Evolutionary conservation across 92 coral and sea anemone genomes (phyloP).

Genomic region (Meandrina meandrites): DNA sequence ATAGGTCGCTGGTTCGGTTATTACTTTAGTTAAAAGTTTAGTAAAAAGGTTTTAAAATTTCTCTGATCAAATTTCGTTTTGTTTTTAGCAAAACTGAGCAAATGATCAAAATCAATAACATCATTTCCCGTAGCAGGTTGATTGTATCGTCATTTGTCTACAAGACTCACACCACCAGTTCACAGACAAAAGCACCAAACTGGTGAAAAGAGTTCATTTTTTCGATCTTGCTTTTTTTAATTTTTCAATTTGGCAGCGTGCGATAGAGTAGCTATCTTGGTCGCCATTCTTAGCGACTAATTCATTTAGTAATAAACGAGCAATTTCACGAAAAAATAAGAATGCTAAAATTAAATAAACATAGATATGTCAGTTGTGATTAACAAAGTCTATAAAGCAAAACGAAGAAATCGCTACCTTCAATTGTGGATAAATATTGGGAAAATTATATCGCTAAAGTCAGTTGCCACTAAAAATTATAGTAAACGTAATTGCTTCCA

Average conservation of each 20-base stretch:
- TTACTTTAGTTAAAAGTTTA: neutral
- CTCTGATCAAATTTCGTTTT: neutral
- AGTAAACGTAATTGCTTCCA: too few relatives aligned
- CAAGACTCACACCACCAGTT: conserved; percentile 22
- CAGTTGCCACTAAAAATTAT: neutral
- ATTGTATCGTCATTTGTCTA: neutral
- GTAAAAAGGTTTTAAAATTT: neutral
- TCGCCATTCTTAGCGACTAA: too few relatives aligned
- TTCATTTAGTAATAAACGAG: too few relatives aligned
- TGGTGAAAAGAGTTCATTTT: neutral
- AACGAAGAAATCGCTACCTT: neutral
- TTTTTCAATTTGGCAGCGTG: neutral
- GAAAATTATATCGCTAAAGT: too few relatives aligned
- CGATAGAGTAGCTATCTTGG: neutral
- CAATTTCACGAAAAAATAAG: neutral
- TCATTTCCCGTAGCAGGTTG: neutral
- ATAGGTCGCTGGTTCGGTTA: neutral
- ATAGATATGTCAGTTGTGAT: neutral
- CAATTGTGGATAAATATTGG: neutral
- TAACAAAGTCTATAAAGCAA: neutral
- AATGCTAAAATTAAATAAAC: neutral
- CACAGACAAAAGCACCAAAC: neutral
- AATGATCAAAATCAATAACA: conserved; percentile 8
- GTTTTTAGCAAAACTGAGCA: neutral
- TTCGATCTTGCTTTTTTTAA: neutral